Conservation (phyloP, 2,113 vertebrate genomes). For the Centrocercus urophasianus region DNA sequence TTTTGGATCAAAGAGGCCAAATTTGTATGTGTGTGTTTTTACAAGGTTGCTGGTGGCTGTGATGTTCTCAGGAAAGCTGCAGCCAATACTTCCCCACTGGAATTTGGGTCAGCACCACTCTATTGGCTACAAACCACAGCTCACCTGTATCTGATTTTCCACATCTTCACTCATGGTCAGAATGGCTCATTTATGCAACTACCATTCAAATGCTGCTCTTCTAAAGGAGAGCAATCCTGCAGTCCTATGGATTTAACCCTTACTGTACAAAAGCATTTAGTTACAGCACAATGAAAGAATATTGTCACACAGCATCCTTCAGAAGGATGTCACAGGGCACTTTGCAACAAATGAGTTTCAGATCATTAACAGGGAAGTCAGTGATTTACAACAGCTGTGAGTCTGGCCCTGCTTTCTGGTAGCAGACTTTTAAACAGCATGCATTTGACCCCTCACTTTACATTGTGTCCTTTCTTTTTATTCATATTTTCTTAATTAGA, state of each 20-base stretch:
- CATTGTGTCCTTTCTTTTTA: background rate
- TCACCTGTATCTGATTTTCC: background rate
- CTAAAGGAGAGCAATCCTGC: background rate
- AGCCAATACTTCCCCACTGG: background rate
- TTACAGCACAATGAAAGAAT: background rate
- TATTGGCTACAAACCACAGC: background rate
- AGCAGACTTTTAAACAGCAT: background rate
- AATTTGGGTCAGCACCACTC: background rate
- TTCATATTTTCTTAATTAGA: conserved; percentile 2
- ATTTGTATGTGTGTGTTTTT: background rate
- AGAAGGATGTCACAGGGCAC: background rate
- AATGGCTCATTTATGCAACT: background rate
- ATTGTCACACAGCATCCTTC: background rate
- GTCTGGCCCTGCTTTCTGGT: background rate
- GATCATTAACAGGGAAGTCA: background rate
- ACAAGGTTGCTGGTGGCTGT: background rate
- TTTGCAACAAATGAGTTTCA: background rate
- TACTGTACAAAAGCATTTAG: background rate
- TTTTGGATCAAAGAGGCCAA: background rate
- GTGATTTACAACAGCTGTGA: background rate
- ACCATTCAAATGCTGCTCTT: background rate
- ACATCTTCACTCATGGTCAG: background rate
- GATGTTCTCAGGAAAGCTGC: background rate
- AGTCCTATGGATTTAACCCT: background rate
- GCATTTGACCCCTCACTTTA: background rate